Conservation (phyloP, 1,140 invertebrate genomes). For the Physella acuta region DNA sequence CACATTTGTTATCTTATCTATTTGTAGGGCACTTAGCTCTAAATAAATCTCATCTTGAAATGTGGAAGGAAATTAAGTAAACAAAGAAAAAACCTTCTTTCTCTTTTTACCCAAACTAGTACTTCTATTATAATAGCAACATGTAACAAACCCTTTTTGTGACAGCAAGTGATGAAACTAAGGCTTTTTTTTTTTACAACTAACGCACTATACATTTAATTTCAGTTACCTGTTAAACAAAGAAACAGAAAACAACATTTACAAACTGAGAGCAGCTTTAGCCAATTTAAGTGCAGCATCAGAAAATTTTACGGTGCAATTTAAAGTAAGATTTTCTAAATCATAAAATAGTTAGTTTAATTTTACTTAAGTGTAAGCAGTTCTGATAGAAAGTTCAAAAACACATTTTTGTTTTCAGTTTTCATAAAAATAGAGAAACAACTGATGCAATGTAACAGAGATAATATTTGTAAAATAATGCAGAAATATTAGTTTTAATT, state of each 20-base stretch:
- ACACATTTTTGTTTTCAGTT: background rate
- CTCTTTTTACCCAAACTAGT: background rate
- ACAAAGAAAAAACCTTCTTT: too few species aligned
- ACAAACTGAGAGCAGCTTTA: conserved; percentile 14
- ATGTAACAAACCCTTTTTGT: background rate
- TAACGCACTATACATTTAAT: too few species aligned
- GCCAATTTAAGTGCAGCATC: conserved; percentile 1
- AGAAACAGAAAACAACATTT: conserved; percentile 1
- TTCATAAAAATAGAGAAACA: background rate
- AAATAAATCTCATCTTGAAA: background rate
- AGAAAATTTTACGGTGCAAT: background rate
- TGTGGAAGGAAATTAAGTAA: too few species aligned
- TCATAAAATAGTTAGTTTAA: background rate
- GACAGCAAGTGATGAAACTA: background rate
- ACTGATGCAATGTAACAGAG: background rate
- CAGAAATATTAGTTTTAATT: background rate
- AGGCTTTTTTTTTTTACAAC: background rate
- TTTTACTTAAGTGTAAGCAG: background rate
- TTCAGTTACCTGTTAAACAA: conserved; percentile 14
- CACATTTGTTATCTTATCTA: background rate
- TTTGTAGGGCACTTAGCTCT: background rate
- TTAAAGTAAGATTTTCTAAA: background rate
- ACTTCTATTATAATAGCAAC: background rate
- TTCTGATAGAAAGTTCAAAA: background rate
- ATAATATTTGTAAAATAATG: background rate